phyloP scores from a whole-genome alignment of 2,797 vertebrate species.

The Coluber constrictor region DNA sequence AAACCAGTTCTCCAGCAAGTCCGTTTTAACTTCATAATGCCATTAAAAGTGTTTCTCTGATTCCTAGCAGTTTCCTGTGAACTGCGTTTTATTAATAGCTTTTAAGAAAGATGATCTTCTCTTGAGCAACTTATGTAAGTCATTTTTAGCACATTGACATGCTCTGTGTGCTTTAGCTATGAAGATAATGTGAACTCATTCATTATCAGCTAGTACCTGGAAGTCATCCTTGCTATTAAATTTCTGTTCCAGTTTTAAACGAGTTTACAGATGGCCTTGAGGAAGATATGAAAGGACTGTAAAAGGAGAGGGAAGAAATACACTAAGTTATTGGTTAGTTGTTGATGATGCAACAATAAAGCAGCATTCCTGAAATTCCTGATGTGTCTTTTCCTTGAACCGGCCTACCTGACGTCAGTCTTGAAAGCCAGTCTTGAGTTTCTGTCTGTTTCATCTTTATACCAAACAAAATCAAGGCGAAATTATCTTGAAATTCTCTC shows the following conservation, averaged over 20 bases:
- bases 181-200: not conserved
- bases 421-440: not conserved
- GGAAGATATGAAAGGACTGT: not conserved
- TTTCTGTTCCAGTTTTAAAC: not conserved
- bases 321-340: not conserved
- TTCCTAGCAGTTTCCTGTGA: not conserved
- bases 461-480: not conserved
- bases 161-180: not conserved
- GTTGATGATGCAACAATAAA: not conserved
- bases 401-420: not conserved
- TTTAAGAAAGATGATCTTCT: not conserved
- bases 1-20: slow-evolving; percentile 1
- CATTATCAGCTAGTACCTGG: not conserved
- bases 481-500: not conserved
- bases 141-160: not conserved
- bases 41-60: slow-evolving; percentile 1
- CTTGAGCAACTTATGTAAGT: not conserved
- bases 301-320: not conserved
- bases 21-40: not conserved
- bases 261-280: not conserved
- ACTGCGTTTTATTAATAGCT: not conserved
- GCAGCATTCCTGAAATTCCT: not conserved
- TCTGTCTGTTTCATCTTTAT: not conserved
- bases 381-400: not conserved
- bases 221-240: not conserved